Percentiles rank a stretch among this genome's conserved stretches.
Conservation (phyloP, 2,797 vertebrate genomes). For the Rhinatrema bivittatum region DNA sequence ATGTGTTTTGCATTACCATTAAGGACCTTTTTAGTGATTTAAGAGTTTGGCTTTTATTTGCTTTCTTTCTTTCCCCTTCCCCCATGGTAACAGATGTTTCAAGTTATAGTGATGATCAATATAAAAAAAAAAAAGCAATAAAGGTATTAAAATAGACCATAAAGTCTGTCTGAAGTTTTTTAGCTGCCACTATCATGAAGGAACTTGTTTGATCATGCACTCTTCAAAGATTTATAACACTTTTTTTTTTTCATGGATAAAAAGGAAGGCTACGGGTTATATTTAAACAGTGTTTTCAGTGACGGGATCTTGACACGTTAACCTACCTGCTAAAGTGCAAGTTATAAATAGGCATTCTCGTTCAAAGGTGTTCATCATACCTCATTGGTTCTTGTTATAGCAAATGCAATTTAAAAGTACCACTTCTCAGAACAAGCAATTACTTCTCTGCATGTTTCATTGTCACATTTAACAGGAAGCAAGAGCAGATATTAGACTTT, state of each 20-base stretch:
- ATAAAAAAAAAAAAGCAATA: slow-evolving; percentile 24
- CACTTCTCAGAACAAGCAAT: slow-evolving; percentile 38
- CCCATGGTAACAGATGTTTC: slow-evolving; percentile 28
- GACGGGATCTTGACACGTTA: slow-evolving; percentile 49
- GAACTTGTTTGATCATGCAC: slow-evolving; percentile 49
- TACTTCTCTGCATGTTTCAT: slow-evolving; percentile 13
- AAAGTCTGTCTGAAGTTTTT: slow-evolving; percentile 31
- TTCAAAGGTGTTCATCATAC: slow-evolving; percentile 38
- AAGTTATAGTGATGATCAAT: slow-evolving; percentile 33
- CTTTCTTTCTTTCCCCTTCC: slow-evolving; percentile 31
- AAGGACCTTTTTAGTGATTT: slow-evolving; percentile 34
- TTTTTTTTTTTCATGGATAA: slow-evolving; percentile 50
- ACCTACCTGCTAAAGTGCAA: slow-evolving; percentile 43
- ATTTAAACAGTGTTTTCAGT: slow-evolving; percentile 47
- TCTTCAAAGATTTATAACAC: slow-evolving; percentile 51
- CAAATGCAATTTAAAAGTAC: slow-evolving; percentile 48
- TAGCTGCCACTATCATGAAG: slow-evolving; percentile 30
- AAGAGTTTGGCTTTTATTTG: slow-evolving; percentile 27
- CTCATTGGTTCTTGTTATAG: slow-evolving; percentile 36
- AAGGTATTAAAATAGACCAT: slow-evolving; percentile 40
- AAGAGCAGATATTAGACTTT: too few relatives aligned
- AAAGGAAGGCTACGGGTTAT: slow-evolving; percentile 40
- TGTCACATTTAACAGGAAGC: too few relatives aligned
- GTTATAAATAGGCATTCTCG: slow-evolving; percentile 49
- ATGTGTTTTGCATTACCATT: slow-evolving; percentile 42